phyloP scores from a whole-genome alignment of 1,140 invertebrate species.

The Cyclina sinensis region DNA sequence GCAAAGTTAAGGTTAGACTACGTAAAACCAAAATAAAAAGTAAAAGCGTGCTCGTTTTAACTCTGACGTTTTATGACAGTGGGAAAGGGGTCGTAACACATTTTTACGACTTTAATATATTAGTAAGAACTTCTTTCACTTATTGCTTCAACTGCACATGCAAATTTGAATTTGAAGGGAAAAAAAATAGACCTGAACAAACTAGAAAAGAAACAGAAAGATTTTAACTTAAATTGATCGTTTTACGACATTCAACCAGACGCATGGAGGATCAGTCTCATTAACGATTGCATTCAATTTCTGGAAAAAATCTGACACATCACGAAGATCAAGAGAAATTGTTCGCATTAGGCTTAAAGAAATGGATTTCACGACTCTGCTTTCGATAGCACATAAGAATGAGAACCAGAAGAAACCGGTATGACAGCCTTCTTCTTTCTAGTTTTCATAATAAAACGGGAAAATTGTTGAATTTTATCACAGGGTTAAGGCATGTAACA shows the following conservation, averaged over 20 bases:
- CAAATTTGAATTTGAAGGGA: no score
- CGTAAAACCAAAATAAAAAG: no score
- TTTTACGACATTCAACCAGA: conserved; percentile 12
- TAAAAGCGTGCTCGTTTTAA: not conserved
- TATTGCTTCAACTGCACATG: no score
- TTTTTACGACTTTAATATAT: not conserved
- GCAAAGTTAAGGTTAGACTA: no score
- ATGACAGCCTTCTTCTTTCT: not conserved
- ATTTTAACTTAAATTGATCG: no score
- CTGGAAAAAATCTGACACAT: conserved; percentile 15
- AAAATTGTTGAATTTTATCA: no score
- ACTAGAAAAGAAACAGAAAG: no score
- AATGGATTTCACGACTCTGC: conserved; percentile 28
- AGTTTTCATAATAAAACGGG: not conserved
- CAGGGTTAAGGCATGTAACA: no score
- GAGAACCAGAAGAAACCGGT: not conserved
- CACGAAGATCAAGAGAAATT: not conserved
- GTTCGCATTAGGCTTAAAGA: not conserved
- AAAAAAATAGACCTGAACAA: no score
- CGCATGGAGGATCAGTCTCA: not conserved
- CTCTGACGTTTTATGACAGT: not conserved
- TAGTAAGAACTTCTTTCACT: no score
- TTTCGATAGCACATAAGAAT: conserved; percentile 34
- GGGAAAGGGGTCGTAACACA: not conserved
- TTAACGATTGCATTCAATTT: not conserved